phyloP scores from a whole-genome alignment of 2,797 vertebrate species.

The Rallus crepitans region DNA sequence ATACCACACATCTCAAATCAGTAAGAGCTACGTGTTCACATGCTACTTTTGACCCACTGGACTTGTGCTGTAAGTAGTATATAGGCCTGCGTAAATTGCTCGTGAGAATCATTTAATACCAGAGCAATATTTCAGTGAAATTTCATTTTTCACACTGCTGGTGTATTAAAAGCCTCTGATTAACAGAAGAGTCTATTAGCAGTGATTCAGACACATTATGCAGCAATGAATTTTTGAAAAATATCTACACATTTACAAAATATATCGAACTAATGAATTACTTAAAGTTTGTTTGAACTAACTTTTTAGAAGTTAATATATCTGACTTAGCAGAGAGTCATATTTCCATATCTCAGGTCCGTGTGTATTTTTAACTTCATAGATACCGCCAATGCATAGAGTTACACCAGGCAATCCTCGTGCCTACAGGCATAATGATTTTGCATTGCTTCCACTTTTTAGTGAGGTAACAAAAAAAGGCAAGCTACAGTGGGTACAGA shows the following conservation, averaged over 20 bases:
- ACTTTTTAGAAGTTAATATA: background rate
- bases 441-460: background rate
- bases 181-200: constrained; percentile 11
- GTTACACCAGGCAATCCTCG: background rate
- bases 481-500: background rate
- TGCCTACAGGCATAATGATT: background rate
- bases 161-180: background rate
- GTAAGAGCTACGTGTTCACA: background rate
- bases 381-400: background rate
- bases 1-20: background rate
- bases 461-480: background rate
- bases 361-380: background rate
- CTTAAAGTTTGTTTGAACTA: background rate
- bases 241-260: constrained; percentile 44
- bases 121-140: background rate
- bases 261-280: background rate
- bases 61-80: background rate
- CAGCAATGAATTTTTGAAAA: constrained; percentile 26
- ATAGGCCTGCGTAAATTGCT: background rate
- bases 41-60: background rate
- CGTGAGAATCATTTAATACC: background rate
- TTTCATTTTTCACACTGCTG: background rate
- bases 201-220: background rate
- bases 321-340: background rate
- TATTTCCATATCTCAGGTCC: background rate